Evolutionary conservation across 2,113 vertebrate species (phyloP), one percentile per base, ranked within the genome.

Genomic region (Phaetusa simplex): DNA sequence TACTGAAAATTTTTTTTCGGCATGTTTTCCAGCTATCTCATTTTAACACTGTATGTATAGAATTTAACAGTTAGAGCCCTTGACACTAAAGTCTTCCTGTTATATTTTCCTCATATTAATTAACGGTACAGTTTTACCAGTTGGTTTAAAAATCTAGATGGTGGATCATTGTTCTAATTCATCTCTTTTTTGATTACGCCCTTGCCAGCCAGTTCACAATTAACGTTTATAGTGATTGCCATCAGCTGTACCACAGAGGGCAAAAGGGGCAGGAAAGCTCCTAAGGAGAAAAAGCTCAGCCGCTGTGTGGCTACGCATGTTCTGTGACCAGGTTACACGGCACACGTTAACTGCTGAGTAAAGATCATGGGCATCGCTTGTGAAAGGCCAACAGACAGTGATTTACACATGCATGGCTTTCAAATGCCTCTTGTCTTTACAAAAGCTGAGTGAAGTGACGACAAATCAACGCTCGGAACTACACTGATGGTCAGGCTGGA

Each of bases 331-430:
- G 14, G 38, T 6, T 15, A 14, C 8, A 1, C 0, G 43, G 29
- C 78, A 84, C 18, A 15, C 0, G 0, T 2, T 2, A 61, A 22
- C 50, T 10, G 27, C 0, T 9, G 61, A 15, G 65, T 2, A 7
- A 43, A 56, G 29, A 43, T 10, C n/a, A 1, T 0, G 22, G 47
- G 29, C 50, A 64, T 45, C 55, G 7, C 16, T 34, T 22, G 14
- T 18, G 5, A 24, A 52, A 66, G 5, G 2, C 14, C n/a, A 19
- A 13, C 14, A 7, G 47, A 34, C 34, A 59, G 71, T 4, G 1
- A 8, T 0, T 3, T 12, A 17, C 2, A 4, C 32, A 26, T 12
- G 5, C 20, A 11, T 6, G 56, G 52, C 24, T 27, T 26, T 17
- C 85, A 27, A 47, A 32, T 11, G 16, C 49, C 45, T 4, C 2